phyloP scores from a whole-genome alignment of 1,140 invertebrate genomes.

The Drosophila tani region DNA sequence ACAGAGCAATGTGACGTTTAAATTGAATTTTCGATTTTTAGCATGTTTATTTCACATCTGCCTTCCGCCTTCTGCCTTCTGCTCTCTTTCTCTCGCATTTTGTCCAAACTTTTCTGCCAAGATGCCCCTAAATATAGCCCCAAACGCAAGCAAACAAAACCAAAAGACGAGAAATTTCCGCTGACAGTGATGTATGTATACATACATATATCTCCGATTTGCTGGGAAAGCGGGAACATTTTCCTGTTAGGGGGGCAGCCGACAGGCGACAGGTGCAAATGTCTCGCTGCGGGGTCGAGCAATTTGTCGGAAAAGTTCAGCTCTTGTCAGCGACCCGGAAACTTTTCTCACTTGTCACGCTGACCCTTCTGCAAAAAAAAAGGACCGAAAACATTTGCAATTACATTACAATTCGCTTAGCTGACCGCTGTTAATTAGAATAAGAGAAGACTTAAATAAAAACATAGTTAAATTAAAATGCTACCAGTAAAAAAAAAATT shows the following conservation, averaged over 20 bases:
- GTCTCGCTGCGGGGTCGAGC: constrained; percentile 46
- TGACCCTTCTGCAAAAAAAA: constrained; percentile 22
- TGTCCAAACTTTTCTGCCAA: constrained; percentile 24
- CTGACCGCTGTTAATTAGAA: background rate
- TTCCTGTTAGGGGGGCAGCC: background rate
- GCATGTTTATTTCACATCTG: constrained; percentile 52
- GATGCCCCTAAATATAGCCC: constrained; percentile 54
- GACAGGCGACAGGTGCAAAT: constrained; percentile 58
- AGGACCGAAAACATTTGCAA: constrained; percentile 29
- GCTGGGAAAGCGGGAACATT: background rate
- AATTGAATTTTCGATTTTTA: constrained; percentile 69
- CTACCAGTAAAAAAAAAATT: no score
- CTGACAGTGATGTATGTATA: constrained; percentile 51
- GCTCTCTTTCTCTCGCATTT: constrained; percentile 7
- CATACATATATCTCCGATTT: constrained; percentile 7
- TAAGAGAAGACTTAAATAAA: background rate
- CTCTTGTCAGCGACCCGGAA: constrained; percentile 36
- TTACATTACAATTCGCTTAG: background rate
- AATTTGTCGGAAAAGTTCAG: constrained; percentile 61
- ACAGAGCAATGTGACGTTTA: constrained; percentile 59
- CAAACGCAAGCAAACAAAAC: constrained; percentile 20
- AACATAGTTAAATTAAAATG: background rate
- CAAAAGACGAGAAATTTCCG: constrained; percentile 19
- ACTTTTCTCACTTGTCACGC: constrained; percentile 65
- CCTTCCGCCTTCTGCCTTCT: constrained; percentile 6